phyloP scores from a whole-genome alignment of 2,113 vertebrate genomes.

The Pollachius pollachius region DNA sequence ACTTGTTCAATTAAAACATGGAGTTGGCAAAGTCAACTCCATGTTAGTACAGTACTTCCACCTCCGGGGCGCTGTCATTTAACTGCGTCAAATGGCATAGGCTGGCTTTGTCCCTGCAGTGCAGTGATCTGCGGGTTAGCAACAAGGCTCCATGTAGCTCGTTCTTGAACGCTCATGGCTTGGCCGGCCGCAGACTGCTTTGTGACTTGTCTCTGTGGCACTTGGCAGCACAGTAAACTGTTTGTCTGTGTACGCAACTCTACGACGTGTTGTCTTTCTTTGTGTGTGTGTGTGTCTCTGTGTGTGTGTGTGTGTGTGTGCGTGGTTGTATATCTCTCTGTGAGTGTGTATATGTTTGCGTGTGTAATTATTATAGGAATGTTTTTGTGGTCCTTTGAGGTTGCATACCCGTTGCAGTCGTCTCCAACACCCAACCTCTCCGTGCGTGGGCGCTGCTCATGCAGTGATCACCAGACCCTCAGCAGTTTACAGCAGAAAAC shows the following conservation, averaged over 20 bases:
- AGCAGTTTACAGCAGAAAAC: conserved; percentile 13
- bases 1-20: too few relatives aligned
- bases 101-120: conserved; percentile 42
- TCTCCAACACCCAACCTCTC: background rate
- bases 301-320: too few relatives aligned
- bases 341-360: background rate
- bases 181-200: conserved; percentile 26
- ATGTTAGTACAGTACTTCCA: background rate
- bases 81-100: conserved; percentile 13
- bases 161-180: conserved; percentile 20
- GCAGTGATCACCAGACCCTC: conserved; percentile 3
- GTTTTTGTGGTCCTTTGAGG: background rate
- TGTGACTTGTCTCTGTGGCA: background rate
- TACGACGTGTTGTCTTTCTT: background rate
- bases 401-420: background rate
- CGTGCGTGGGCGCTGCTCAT: background rate
- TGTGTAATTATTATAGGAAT: background rate
- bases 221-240: background rate
- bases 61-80: background rate
- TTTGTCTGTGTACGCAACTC: background rate
- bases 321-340: background rate
- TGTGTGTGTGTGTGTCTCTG: background rate
- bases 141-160: conserved; percentile 32
- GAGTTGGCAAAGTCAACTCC: too few relatives aligned
- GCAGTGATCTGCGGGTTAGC: conserved; percentile 35